Conservation (phyloP, 2,888 invertebrate species). For the Exephanes ischioxanthus region DNA sequence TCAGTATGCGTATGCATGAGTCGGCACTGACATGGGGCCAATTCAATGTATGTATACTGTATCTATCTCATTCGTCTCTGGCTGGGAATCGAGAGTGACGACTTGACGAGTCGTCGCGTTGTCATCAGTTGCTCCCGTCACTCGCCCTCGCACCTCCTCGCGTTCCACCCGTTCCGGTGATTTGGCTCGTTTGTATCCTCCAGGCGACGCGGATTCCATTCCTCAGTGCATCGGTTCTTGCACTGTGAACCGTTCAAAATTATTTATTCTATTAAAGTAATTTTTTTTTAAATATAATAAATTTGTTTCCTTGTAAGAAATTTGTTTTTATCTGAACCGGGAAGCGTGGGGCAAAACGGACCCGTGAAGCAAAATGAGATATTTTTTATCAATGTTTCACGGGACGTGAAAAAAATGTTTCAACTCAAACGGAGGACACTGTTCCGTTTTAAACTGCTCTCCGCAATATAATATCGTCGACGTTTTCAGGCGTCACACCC, state of each 20-base stretch:
- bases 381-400: too few species aligned
- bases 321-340: too few species aligned
- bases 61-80: slow-evolving; percentile 51
- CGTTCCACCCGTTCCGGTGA: slow-evolving; percentile 48
- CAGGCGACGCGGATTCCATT: neutral
- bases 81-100: slow-evolving; percentile 65
- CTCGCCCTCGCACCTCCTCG: slow-evolving; percentile 48
- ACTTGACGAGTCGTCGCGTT: slow-evolving; percentile 68
- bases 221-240: neutral
- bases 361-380: neutral
- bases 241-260: too few species aligned
- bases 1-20: slow-evolving; percentile 17
- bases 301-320: too few species aligned
- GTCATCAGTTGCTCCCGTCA: slow-evolving; percentile 67
- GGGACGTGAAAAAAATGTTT: neutral
- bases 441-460: neutral
- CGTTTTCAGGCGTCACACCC: neutral
- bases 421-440: too few species aligned
- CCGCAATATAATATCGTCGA: neutral
- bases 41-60: slow-evolving; percentile 47
- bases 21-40: slow-evolving; percentile 40
- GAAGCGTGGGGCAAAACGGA: too few species aligned
- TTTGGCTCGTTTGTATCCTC: slow-evolving; percentile 42
- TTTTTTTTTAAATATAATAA: too few species aligned
- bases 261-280: too few species aligned